These are phyloP conservation scores for Taurulus bubalis DNA, from an alignment of 2,113 vertebrate genomes.

Conservation along the genomic window DNA sequence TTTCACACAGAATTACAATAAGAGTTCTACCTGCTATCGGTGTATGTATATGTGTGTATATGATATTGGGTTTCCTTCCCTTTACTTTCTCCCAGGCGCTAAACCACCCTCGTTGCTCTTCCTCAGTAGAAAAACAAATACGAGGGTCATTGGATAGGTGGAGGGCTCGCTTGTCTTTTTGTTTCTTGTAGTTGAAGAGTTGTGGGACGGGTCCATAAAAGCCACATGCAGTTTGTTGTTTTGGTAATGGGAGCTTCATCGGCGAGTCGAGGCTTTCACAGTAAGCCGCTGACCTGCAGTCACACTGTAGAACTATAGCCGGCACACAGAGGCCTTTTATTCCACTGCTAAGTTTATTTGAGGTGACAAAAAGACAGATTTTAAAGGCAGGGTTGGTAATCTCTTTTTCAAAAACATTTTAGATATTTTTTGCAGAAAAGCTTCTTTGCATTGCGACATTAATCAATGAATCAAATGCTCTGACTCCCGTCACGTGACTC, in stretches of 20 bases:
- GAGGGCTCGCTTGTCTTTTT: background rate
- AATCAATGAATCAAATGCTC: background rate
- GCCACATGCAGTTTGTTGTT: background rate
- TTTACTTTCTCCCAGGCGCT: slow-evolving; percentile 9
- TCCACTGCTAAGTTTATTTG: background rate
- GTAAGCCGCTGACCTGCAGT: background rate
- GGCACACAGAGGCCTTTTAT: background rate
- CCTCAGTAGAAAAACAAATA: background rate
- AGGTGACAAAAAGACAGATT: background rate
- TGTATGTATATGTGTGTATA: no score
- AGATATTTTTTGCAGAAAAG: background rate
- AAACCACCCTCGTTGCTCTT: slow-evolving; percentile 1
- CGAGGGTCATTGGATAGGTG: background rate
- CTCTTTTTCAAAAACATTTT: no score
- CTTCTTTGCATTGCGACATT: background rate
- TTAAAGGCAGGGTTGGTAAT: background rate
- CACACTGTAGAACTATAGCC: background rate
- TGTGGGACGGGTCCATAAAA: slow-evolving; percentile 7
- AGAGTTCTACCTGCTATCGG: no score
- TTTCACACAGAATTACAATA: no score
- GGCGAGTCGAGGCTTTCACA: background rate
- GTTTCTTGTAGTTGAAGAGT: slow-evolving; percentile 23
- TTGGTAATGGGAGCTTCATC: slow-evolving; percentile 17
- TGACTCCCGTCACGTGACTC: background rate
- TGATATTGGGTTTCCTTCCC: background rate